Evolutionary conservation across 2,888 invertebrate species (phyloP).

Genomic region (Andrena hattorfiana): DNA sequence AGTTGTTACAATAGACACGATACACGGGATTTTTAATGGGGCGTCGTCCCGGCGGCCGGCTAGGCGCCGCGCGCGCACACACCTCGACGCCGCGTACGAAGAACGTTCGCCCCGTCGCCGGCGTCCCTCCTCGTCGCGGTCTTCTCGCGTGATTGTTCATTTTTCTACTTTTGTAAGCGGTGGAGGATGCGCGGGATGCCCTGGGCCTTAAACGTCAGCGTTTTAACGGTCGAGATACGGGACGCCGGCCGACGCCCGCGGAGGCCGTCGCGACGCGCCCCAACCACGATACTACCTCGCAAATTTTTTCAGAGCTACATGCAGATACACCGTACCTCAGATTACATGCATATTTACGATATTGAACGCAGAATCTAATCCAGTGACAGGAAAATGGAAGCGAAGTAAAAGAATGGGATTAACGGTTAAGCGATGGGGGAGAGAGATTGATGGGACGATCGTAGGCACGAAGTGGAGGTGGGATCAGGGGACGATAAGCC

Average conservation of each 20-base stretch:
- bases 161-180: conserved; percentile 2
- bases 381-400: conserved; percentile 29
- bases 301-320: conserved; percentile 70
- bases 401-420: not conserved
- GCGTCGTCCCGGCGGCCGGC: conserved; percentile 46
- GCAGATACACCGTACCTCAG: conserved; percentile 74
- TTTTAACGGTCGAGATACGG: not conserved
- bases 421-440: conserved; percentile 9
- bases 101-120: not conserved
- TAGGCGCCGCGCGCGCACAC: conserved; percentile 1
- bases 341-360: conserved; percentile 60
- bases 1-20: conserved; percentile 84
- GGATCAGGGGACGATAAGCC: conserved; percentile 23
- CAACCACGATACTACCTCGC: conserved; percentile 80
- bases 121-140: not conserved
- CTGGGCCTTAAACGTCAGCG: conserved; percentile 33
- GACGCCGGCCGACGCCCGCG: conserved; percentile 28
- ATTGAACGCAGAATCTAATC: conserved; percentile 56
- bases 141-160: not conserved
- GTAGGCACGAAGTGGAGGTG: not conserved
- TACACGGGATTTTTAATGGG: conserved; percentile 59
- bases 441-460: conserved; percentile 21
- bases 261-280: conserved; percentile 59
- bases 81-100: not conserved
- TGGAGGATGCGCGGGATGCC: conserved; percentile 15